phyloP scores from a whole-genome alignment of 2,113 vertebrate species.

The Mus spicilegus region DNA sequence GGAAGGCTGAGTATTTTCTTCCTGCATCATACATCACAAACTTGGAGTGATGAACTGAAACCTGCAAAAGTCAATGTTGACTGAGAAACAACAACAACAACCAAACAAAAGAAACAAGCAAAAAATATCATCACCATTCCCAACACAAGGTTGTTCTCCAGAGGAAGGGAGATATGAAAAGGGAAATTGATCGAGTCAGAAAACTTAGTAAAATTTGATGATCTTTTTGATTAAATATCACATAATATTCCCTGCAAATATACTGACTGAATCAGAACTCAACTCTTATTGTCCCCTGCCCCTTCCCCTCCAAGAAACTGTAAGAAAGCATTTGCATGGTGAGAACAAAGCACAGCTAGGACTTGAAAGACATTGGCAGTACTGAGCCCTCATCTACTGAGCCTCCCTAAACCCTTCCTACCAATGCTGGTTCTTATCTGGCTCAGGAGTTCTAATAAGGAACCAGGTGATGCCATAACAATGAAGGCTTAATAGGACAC shows the following conservation, averaged over 20 bases:
- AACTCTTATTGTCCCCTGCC: accelerated
- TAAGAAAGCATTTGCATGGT: not conserved
- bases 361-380: not conserved
- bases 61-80: not conserved
- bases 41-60: not conserved
- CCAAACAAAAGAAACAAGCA: not conserved
- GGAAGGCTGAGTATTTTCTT: not conserved
- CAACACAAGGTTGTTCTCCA: not conserved
- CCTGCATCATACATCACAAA: not conserved
- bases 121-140: not conserved
- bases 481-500: not conserved
- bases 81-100: not conserved
- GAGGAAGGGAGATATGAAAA: not conserved
- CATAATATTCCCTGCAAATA: not conserved
- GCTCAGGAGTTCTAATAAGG: not conserved
- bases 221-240: not conserved
- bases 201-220: not conserved
- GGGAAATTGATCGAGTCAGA: not conserved
- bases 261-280: not conserved
- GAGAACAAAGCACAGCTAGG: not conserved
- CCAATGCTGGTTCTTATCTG: accelerated
- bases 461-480: no score
- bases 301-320: accelerated
- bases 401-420: not conserved
- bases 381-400: accelerated